Percentiles rank a stretch among this genome's conserved stretches.
Evolutionary conservation across 2,888 invertebrate species (phyloP).

Genomic region (Serrognathus titanus): DNA sequence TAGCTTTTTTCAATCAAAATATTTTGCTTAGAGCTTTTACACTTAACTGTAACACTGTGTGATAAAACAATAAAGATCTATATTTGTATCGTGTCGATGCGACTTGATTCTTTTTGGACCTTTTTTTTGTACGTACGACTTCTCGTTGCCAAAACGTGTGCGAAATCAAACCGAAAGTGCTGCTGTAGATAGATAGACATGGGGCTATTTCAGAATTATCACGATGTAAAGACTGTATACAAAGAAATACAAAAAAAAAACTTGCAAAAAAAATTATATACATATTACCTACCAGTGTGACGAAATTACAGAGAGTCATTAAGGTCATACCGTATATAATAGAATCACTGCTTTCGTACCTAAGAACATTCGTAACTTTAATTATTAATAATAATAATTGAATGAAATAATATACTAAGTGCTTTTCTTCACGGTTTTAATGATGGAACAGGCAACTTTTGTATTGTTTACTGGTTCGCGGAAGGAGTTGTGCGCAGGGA

Average conservation of each 20-base stretch:
- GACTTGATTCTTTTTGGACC: background rate
- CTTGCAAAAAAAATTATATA: background rate
- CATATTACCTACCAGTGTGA: slow-evolving; percentile 9
- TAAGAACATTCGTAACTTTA: slow-evolving; percentile 20
- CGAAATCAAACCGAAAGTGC: background rate
- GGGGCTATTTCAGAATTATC: slow-evolving; percentile 38
- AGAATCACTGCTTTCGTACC: slow-evolving; percentile 39
- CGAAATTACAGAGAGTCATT: slow-evolving; percentile 27
- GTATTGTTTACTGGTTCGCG: slow-evolving; percentile 3
- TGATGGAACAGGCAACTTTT: background rate
- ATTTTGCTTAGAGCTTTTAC: slow-evolving; percentile 26
- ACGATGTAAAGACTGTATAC: slow-evolving; percentile 40
- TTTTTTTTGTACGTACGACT: slow-evolving; percentile 1
- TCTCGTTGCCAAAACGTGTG: slow-evolving; percentile 31
- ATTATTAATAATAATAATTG: slow-evolving; percentile 1
- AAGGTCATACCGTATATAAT: slow-evolving; percentile 19
- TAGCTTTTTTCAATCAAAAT: slow-evolving; percentile 28
- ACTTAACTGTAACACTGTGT: slow-evolving; percentile 24
- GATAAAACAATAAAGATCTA: slow-evolving; percentile 23
- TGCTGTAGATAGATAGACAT: slow-evolving; percentile 22
- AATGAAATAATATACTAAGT: slow-evolving; percentile 8
- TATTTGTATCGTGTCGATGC: slow-evolving; percentile 1
- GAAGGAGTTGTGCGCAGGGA: background rate
- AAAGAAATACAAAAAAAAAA: slow-evolving; percentile 16
- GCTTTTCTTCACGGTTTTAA: slow-evolving; percentile 14